Percentiles rank a stretch among this genome's conserved stretches.
Conservation (phyloP, 1,140 invertebrate species). For the Aporrectodea caliginosa region DNA sequence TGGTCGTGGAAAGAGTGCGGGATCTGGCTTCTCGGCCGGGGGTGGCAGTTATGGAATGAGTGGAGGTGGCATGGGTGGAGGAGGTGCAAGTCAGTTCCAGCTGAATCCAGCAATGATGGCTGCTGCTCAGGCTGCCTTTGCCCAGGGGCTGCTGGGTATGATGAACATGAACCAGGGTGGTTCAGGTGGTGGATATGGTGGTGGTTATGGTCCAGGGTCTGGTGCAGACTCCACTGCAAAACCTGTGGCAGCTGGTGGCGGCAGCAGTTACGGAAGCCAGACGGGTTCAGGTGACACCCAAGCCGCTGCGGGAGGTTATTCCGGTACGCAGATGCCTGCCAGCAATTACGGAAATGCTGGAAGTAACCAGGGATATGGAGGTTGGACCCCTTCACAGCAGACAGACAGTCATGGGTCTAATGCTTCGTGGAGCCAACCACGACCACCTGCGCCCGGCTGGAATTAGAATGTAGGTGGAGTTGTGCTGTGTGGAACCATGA, state of each 20-base stretch:
- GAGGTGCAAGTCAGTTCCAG: conserved; percentile 55
- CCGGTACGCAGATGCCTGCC: background rate
- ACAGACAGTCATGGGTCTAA: background rate
- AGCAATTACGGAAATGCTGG: background rate
- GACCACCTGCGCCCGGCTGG: background rate
- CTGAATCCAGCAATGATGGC: conserved; percentile 75
- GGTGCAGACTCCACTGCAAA: background rate
- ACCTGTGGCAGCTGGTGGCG: background rate
- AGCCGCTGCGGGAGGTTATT: background rate
- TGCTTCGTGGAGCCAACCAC: background rate
- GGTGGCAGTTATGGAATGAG: background rate
- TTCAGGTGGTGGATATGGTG: background rate
- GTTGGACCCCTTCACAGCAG: background rate
- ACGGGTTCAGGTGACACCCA: background rate
- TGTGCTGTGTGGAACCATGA: too few species aligned
- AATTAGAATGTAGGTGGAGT: too few species aligned
- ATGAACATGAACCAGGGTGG: conserved; percentile 21
- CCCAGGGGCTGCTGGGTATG: conserved; percentile 33
- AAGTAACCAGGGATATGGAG: background rate
- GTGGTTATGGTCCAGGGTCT: conserved; percentile 6
- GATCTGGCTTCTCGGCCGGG: background rate
- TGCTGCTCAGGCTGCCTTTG: conserved; percentile 52
- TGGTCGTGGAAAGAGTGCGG: background rate
- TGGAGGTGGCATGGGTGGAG: conserved; percentile 64
- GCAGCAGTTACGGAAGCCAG: background rate